Percentiles rank a stretch among this genome's conserved stretches.
Evolutionary conservation across 1,140 invertebrate species (phyloP).

Genomic region (Neuroterus valhalla): DNA sequence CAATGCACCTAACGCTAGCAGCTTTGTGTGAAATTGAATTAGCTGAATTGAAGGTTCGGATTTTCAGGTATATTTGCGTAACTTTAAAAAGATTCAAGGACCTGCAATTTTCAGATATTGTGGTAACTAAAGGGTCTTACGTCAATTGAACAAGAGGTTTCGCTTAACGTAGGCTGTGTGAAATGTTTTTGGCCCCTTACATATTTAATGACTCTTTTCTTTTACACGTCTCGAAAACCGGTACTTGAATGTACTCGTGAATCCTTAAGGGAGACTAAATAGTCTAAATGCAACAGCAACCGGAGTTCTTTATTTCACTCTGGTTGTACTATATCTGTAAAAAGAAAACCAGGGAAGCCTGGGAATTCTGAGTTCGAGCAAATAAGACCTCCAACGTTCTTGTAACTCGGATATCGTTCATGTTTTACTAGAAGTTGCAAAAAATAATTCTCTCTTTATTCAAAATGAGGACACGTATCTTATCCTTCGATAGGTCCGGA

Average conservation of each 20-base stretch:
- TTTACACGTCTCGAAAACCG: background rate
- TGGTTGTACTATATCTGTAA: background rate
- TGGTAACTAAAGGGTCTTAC: background rate
- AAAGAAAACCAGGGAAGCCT: background rate
- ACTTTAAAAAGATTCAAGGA: background rate
- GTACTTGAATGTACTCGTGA: background rate
- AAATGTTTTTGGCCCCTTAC: background rate
- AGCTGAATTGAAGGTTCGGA: too few relatives aligned
- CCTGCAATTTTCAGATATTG: background rate
- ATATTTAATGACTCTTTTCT: background rate
- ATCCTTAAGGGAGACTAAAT: background rate
- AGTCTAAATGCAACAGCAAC: background rate
- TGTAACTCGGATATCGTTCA: background rate
- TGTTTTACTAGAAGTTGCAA: background rate
- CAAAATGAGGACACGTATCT: background rate
- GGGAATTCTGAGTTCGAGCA: background rate
- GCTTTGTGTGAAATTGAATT: too few relatives aligned
- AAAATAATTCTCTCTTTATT: background rate
- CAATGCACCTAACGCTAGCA: too few relatives aligned
- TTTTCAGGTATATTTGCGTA: background rate
- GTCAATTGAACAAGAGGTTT: conserved; percentile 1
- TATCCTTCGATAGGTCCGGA: background rate
- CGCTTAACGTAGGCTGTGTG: background rate
- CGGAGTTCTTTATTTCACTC: background rate
- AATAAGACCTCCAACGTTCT: background rate